These are phyloP conservation scores for Aphidius ervi DNA, from an alignment of 1,140 invertebrate genomes.

Conservation along the genomic window DNA sequence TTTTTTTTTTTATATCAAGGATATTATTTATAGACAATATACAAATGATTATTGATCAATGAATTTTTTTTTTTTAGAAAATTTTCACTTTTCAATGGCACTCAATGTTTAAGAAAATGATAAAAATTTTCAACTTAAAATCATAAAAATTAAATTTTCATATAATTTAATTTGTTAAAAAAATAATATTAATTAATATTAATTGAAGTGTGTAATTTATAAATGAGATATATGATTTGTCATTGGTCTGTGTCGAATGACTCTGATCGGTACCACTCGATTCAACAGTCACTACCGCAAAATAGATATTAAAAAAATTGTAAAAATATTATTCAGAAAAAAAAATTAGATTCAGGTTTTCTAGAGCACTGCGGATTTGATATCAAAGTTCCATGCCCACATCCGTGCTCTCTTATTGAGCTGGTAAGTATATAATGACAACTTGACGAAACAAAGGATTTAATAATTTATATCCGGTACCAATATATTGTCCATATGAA, in stretches of 20 bases:
- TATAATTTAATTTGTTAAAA: background rate
- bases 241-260: background rate
- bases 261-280: slow-evolving; percentile 20
- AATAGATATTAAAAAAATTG: slow-evolving; percentile 6
- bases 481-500: too few relatives aligned
- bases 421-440: too few relatives aligned
- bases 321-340: slow-evolving; percentile 10
- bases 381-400: slow-evolving; percentile 30
- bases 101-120: too few relatives aligned
- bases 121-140: too few relatives aligned
- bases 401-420: too few relatives aligned
- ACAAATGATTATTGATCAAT: too few relatives aligned
- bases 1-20: slow-evolving; percentile 10
- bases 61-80: too few relatives aligned
- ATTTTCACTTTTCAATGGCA: background rate
- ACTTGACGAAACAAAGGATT: too few relatives aligned
- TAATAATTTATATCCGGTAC: too few relatives aligned
- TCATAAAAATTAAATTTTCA: background rate
- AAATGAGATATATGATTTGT: background rate
- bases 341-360: slow-evolving; percentile 31
- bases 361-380: slow-evolving; percentile 37
- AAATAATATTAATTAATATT: background rate
- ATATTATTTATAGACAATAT: slow-evolving; percentile 11
- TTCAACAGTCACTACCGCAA: slow-evolving; percentile 23
- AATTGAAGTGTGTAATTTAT: slow-evolving; percentile 11